Base-by-base conservation (phyloP, 64 coral and sea anemone genomes). In the Pocillopora damicornis region DNA sequence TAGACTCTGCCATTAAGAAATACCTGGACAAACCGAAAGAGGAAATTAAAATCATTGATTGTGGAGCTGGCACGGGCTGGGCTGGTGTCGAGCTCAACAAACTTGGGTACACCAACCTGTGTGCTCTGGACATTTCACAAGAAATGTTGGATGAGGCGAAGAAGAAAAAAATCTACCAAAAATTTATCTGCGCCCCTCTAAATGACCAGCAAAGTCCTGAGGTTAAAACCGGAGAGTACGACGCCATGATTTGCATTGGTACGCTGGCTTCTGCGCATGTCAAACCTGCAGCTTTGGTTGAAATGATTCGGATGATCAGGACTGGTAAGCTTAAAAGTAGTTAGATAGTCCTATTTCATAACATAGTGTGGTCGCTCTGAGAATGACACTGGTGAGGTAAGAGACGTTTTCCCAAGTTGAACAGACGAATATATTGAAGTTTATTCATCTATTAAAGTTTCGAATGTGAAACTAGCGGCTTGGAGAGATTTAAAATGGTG, bases 81-180 rank as follows among this genome's bases (percentile, higher is more conserved):
- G 37, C 86, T 18, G 81, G 71, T 63, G 74, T 17, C 5, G 22
- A 67, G 11, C 59, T 91, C 12, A 61, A 83, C 23, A 22, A 64
- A 37, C 69, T 83, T 76, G 89, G 89, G 22, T 91, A 85, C 57
- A 61, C 81, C 16, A 77, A 85, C 26, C 25, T 91, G n/a, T 68
- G 86, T 16, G 89, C 63, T 25, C 35, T 91, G n/a, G 89, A 91
- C 51, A 71, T 68, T 63, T 86, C 69, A 22, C 38, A 86, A 25
- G 81, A 20, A 61, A 91, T 91, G 81, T 75, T 91, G 25, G 13
- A 91, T 13, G 76, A 78, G 64, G 81, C 89, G 38, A 73, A 62
- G 62, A 82, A 86, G 73, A 91, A 59, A 45, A 91, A 86, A 4
- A 51, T 83, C 63, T 91, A 86, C 83, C 76, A 86, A 63, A 79